Evolutionary conservation across 2,113 vertebrate genomes (phyloP).

Genomic region (Myocastor coypus): DNA sequence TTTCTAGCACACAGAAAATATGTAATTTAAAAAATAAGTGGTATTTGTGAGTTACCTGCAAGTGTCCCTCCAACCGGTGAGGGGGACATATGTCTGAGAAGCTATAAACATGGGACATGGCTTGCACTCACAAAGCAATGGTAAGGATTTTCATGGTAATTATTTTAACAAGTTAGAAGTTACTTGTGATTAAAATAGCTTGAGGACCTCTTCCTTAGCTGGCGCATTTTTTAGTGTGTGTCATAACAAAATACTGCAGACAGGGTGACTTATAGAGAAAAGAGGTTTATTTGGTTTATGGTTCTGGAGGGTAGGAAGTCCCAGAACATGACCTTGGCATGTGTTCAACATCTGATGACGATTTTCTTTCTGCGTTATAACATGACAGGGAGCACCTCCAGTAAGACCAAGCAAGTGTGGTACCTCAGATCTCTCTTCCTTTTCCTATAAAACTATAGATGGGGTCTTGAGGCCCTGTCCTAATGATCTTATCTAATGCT

Average conservation of each 20-base stretch:
- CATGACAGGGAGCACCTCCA: background rate
- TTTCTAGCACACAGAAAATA: background rate
- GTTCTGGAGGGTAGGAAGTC: background rate
- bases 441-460: background rate
- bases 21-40: background rate
- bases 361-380: background rate
- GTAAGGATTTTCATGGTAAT: background rate
- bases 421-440: background rate
- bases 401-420: background rate
- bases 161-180: background rate
- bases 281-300: background rate
- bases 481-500: background rate
- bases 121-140: background rate
- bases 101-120: background rate
- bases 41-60: background rate
- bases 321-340: background rate
- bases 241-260: background rate
- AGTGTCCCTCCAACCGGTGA: background rate
- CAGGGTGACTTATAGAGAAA: background rate
- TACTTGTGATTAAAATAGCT: background rate
- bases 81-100: background rate
- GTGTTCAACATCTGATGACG: background rate
- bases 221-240: background rate
- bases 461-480: background rate
- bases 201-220: constrained; percentile 9